Conservation (phyloP, 2,797 vertebrate species). For the Myotis vivesi region DNA sequence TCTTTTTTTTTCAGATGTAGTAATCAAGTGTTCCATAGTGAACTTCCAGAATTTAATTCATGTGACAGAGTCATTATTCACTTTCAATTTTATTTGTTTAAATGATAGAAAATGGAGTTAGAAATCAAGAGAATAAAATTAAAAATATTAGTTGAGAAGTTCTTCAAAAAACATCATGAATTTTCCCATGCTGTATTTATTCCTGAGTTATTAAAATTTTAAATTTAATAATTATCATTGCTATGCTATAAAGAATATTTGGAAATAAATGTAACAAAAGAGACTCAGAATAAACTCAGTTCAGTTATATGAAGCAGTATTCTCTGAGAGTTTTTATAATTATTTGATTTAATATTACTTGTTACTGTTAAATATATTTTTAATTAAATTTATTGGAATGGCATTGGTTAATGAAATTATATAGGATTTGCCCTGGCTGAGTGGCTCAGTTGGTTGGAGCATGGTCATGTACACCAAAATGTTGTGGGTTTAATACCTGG, state of each 20-base stretch:
- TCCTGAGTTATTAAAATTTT: constrained; percentile 25
- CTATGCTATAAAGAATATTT: not conserved
- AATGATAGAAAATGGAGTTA: not conserved
- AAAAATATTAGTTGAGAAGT: not conserved
- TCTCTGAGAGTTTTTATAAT: not conserved
- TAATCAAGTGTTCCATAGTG: not conserved
- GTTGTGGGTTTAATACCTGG: not conserved
- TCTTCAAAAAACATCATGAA: not conserved
- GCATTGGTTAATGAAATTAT: not conserved
- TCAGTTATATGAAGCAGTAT: not conserved
- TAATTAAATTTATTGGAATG: not conserved
- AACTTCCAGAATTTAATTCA: not conserved
- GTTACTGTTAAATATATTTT: not conserved
- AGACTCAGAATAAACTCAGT: not conserved
- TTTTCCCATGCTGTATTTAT: not conserved
- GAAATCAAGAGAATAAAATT: constrained; percentile 1
- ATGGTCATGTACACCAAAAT: not conserved
- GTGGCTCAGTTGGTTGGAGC: not conserved
- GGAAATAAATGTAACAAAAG: not conserved
- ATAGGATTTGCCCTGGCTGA: not conserved
- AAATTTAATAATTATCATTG: not conserved
- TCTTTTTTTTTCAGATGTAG: not conserved
- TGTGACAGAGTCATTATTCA: not conserved
- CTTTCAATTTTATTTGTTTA: not conserved
- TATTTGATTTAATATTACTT: not conserved